Conservation (phyloP, 2,888 invertebrate species). For the Falcaria lacertinaria region DNA sequence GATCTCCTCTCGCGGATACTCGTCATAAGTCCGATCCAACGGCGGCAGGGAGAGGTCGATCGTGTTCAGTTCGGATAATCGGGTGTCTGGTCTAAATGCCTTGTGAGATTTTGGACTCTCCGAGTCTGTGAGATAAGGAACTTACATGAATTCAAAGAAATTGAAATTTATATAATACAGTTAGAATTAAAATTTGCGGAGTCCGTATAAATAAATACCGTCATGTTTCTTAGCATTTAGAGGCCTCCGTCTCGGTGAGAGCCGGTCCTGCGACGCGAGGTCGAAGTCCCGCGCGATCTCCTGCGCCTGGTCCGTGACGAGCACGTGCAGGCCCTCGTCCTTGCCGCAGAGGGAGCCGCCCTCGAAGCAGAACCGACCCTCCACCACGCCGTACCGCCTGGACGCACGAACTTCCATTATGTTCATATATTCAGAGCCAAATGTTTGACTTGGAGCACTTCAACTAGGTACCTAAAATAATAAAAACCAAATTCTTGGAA, state of each 20-base stretch:
- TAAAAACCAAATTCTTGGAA: neutral
- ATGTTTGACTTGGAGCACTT: too few species aligned
- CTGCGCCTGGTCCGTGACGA: conserved; percentile 87
- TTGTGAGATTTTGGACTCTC: conserved; percentile 52
- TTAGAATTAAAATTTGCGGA: too few species aligned
- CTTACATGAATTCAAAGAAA: too few species aligned
- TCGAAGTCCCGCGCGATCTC: conserved; percentile 85
- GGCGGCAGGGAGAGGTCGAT: conserved; percentile 65
- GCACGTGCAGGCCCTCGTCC: conserved; percentile 89
- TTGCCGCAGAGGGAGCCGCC: conserved; percentile 92
- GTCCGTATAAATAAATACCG: too few species aligned
- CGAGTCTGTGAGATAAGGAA: too few species aligned
- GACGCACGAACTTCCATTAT: too few species aligned
- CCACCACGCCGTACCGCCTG: conserved; percentile 91
- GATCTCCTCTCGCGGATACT: conserved; percentile 47
- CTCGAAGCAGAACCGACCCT: conserved; percentile 93
- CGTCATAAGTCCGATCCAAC: conserved; percentile 54
- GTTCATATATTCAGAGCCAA: too few species aligned
- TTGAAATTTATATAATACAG: too few species aligned
- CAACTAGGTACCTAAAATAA: too few species aligned
- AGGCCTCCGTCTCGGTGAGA: conserved; percentile 77
- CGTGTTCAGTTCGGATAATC: conserved; percentile 73
- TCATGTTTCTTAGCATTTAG: conserved; percentile 39
- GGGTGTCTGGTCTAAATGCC: conserved; percentile 67
- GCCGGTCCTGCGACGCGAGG: conserved; percentile 84